These are phyloP conservation scores for Yoshiicerus persimilis DNA, from an alignment of 1,140 invertebrate genomes.

Conservation along the genomic window DNA sequence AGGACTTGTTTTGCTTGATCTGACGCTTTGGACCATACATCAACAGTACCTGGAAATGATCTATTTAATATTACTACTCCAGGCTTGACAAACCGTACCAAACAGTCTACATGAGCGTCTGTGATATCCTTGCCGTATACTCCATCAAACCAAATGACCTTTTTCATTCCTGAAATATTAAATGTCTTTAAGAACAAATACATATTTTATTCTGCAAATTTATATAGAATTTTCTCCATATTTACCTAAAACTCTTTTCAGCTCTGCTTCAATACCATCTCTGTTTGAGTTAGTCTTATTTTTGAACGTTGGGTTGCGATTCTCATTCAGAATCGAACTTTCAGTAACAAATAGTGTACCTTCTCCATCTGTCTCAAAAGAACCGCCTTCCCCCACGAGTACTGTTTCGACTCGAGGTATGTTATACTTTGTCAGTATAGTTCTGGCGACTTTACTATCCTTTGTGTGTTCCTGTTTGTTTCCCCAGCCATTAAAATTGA, in stretches of 20 bases:
- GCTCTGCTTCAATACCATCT: neutral
- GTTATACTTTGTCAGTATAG: neutral
- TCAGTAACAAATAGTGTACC: slow-evolving; percentile 26
- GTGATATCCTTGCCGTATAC: slow-evolving; percentile 26
- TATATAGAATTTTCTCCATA: no score
- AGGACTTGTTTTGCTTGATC: neutral
- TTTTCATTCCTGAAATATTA: no score
- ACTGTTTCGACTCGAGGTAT: neutral
- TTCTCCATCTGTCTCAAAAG: slow-evolving; percentile 19
- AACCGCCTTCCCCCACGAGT: slow-evolving; percentile 14
- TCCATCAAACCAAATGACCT: slow-evolving; percentile 27
- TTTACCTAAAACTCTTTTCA: neutral
- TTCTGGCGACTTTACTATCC: neutral
- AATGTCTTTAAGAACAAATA: no score
- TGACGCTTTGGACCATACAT: slow-evolving; percentile 29
- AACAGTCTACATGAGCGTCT: slow-evolving; percentile 26
- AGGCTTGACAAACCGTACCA: slow-evolving; percentile 9
- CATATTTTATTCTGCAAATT: no score
- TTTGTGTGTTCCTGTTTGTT: neutral
- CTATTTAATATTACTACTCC: neutral
- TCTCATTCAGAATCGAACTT: slow-evolving; percentile 13
- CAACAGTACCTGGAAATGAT: neutral
- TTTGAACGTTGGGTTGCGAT: slow-evolving; percentile 24
- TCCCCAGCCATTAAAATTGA: slow-evolving; percentile 35
- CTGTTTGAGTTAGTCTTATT: neutral